A percentile compares a stretch with the other conserved stretches of the same genome.
Conservation (phyloP, 2,113 vertebrate genomes). For the Ptychochromis oligacanthus region DNA sequence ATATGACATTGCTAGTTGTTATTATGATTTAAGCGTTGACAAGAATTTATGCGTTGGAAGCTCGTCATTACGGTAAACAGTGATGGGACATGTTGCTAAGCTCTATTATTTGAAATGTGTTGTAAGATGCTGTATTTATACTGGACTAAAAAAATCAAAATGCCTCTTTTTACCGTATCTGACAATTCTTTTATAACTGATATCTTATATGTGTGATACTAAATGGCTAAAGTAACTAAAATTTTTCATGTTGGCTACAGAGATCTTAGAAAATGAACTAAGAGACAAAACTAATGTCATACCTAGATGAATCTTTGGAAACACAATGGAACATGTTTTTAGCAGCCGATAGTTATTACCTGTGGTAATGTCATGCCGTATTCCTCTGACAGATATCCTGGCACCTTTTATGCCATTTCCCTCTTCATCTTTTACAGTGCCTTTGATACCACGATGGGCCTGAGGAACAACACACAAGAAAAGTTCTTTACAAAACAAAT, state of each 20-base stretch:
- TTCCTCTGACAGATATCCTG: conserved; percentile 87
- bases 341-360: conserved; percentile 72
- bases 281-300: not conserved
- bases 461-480: conserved; percentile 61
- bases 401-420: conserved; percentile 90
- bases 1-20: not conserved
- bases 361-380: conserved; percentile 89
- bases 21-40: not conserved
- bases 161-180: not conserved
- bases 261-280: not conserved
- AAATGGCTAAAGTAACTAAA: not conserved
- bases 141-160: not conserved
- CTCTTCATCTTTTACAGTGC: conserved; percentile 88
- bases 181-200: not conserved
- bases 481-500: not conserved
- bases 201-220: not conserved
- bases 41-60: not conserved
- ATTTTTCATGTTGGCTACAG: not conserved
- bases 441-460: conserved; percentile 94
- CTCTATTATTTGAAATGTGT: not conserved
- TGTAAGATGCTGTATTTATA: not conserved
- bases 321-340: not conserved
- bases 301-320: not conserved
- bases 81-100: not conserved
- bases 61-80: not conserved